Evolutionary conservation across 2,113 vertebrate genomes (phyloP), one percentile per base, ranked within the genome.

Genomic region (Nycticorax nycticorax): DNA sequence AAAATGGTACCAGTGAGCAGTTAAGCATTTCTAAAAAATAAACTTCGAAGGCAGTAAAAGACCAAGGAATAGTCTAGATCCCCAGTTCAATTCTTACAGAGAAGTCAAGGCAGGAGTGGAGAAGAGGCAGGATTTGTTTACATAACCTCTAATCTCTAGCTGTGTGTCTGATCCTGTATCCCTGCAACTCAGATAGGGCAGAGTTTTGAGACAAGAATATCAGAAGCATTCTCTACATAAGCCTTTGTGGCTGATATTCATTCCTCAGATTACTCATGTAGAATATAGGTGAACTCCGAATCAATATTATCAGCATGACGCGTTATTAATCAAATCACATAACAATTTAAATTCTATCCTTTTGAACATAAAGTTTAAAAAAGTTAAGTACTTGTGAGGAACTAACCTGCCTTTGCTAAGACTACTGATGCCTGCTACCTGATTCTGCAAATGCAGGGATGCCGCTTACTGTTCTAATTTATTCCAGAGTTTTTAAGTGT

Each of bases 91-190:
- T 63, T 66, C 78, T 81, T 77, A 41, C 28, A 73, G 28, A 93
- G 81, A 69, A 89, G 23, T 67, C 67, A 68, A 83, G 59, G 43
- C 76, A 75, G 62, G 69, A 89, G 85, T 47, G 57, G 69, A 59
- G 78, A 91, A 75, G 84, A 87, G 52, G 43, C 48, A 85, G 69
- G 77, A 89, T 85, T 91, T 92, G 33, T 95, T 95, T 91, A 60
- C 6, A 23, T 77, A 80, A 90, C 33, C 84, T 74, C 76, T 87
- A 71, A 93, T 82, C 91, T 89, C 60, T 72, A 41, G 62, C 63
- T 83, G 39, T 63, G 45, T 84, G 73, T 91, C 76, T 69, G 85
- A 90, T 85, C 75, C 82, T 33, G 18, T 89, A 72, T 92, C 76
- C 73, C 80, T 95, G 86, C 86, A 73, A 7, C 92, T 83, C 67